phyloP scores from a whole-genome alignment of 2,113 vertebrate genomes.

The Corvus moneduloides region DNA sequence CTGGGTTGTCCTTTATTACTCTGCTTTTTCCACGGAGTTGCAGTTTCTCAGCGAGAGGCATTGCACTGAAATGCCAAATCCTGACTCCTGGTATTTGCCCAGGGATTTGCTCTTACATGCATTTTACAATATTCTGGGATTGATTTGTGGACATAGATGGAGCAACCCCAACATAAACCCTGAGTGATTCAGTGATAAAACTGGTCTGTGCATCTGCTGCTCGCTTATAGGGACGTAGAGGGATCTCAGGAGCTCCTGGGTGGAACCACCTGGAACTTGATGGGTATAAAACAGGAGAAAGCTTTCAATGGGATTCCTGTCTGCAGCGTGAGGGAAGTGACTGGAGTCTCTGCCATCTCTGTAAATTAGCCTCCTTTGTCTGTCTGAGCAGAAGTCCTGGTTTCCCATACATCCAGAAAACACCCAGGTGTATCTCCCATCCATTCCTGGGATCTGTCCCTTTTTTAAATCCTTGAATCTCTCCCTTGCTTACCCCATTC shows the following conservation, averaged over 20 bases:
- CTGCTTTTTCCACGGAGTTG: background rate
- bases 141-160: background rate
- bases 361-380: background rate
- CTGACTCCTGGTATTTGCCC: background rate
- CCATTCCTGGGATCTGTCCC: background rate
- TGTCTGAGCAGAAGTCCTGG: rapidly evolving
- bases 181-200: background rate
- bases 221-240: rapidly evolving
- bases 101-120: background rate
- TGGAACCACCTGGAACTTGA: background rate
- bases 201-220: background rate
- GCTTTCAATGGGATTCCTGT: background rate
- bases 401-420: background rate
- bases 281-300: background rate
- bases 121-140: background rate
- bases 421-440: background rate
- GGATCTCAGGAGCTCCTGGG: background rate
- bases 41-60: background rate
- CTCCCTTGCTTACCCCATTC: background rate
- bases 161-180: background rate
- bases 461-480: background rate
- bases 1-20: background rate
- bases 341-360: background rate
- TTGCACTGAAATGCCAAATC: background rate
- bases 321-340: background rate